Conservation (phyloP, 1,140 invertebrate species). For the Heliconius congener region DNA sequence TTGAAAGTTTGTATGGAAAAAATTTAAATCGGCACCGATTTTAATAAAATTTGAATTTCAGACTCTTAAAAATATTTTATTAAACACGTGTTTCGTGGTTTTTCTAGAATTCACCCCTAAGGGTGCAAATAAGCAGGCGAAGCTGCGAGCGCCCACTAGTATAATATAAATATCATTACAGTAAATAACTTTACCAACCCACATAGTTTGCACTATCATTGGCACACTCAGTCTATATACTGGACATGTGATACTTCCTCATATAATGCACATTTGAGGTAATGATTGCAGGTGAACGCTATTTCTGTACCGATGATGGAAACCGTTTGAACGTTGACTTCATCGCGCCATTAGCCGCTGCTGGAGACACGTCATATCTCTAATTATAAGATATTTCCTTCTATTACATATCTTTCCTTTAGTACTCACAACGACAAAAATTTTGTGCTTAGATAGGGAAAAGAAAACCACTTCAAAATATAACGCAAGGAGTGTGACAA, state of each 20-base stretch:
- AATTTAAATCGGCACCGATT: too few species aligned
- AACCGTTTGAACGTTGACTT: constrained; percentile 27
- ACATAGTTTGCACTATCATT: neutral
- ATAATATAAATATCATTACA: neutral
- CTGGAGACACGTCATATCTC: neutral
- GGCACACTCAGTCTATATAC: constrained; percentile 1
- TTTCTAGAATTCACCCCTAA: too few species aligned
- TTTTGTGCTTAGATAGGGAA: too few species aligned
- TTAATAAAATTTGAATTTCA: too few species aligned
- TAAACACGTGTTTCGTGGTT: too few species aligned
- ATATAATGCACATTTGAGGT: constrained; percentile 8
- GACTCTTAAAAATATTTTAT: too few species aligned
- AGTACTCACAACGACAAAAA: too few species aligned
- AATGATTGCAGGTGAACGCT: constrained; percentile 26
- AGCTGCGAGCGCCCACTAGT: neutral
- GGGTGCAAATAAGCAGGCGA: too few species aligned
- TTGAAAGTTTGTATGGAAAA: too few species aligned
- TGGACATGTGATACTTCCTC: constrained; percentile 18
- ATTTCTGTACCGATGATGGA: constrained; percentile 29
- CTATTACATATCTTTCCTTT: neutral
- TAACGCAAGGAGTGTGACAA: too few species aligned
- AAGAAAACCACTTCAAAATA: too few species aligned
- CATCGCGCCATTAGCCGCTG: constrained; percentile 3
- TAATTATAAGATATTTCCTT: constrained; percentile 8
- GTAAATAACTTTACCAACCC: neutral